Conservation (phyloP, 1,140 invertebrate species). For the Coelopa frigida region DNA sequence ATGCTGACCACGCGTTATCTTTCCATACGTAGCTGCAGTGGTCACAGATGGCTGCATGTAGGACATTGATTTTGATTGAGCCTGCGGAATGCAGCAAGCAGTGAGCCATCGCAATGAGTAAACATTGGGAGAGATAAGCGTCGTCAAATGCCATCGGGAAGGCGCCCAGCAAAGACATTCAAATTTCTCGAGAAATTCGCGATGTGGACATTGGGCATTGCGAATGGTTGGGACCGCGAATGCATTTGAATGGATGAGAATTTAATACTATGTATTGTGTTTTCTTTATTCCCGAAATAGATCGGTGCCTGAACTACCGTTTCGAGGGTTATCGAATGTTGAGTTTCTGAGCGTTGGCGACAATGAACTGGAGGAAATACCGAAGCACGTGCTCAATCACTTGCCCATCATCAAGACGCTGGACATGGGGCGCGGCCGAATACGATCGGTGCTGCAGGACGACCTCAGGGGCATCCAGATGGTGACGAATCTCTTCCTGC, state of each 20-base stretch:
- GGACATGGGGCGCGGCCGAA: conserved; percentile 63
- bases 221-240: no score
- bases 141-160: conserved; percentile 4
- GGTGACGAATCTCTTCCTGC: conserved; percentile 60
- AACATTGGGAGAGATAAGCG: no score
- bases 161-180: no score
- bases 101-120: no score
- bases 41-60: no score
- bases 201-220: no score
- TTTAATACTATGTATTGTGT: conserved; percentile 1
- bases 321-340: conserved; percentile 60
- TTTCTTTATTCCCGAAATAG: conserved; percentile 44
- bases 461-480: conserved; percentile 63
- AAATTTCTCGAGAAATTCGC: no score
- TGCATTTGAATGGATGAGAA: no score
- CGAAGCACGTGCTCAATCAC: conserved; percentile 59
- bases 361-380: conserved; percentile 62
- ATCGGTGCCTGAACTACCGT: conserved; percentile 59
- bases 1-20: no score
- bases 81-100: no score
- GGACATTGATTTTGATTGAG: no score
- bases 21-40: no score
- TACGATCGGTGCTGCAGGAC: conserved; percentile 53
- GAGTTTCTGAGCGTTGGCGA: conserved; percentile 66
- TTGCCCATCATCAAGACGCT: conserved; percentile 63